These are phyloP conservation scores for Coelopa frigida DNA, from an alignment of 1,140 invertebrate genomes.

Conservation along the genomic window DNA sequence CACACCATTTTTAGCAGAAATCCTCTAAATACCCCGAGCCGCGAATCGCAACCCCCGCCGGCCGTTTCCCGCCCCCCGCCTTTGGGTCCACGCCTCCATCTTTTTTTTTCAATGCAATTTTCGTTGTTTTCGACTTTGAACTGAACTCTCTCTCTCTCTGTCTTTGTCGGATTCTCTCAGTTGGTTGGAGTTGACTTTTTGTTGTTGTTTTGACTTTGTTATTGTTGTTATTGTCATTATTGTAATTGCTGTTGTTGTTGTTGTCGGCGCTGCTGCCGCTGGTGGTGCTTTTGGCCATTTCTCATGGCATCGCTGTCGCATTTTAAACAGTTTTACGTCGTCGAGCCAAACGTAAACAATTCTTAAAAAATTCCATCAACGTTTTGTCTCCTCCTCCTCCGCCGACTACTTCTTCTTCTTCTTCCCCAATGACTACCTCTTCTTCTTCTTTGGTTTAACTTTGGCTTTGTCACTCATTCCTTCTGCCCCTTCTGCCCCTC, in stretches of 20 bases:
- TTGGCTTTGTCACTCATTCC: too few species aligned
- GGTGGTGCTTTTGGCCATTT: not conserved
- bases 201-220: not conserved
- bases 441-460: not conserved
- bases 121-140: not conserved
- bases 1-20: not conserved
- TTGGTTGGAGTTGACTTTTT: too few species aligned
- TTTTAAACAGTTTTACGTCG: conserved; percentile 8
- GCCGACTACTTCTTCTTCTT: not conserved
- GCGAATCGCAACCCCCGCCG: too few species aligned
- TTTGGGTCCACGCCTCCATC: too few species aligned
- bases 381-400: not conserved
- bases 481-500: too few species aligned
- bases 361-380: conserved; percentile 7
- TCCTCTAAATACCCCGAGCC: too few species aligned
- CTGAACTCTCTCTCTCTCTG: not conserved
- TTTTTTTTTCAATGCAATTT: too few species aligned
- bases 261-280: not conserved
- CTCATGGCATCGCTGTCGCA: not conserved
- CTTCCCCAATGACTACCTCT: not conserved
- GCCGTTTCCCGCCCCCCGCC: too few species aligned
- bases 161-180: conserved; percentile 8
- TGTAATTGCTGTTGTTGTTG: not conserved
- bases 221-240: not conserved
- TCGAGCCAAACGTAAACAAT: conserved; percentile 9